Base-by-base conservation (phyloP, 2,888 invertebrate species). In the Latheticus oryzae region DNA sequence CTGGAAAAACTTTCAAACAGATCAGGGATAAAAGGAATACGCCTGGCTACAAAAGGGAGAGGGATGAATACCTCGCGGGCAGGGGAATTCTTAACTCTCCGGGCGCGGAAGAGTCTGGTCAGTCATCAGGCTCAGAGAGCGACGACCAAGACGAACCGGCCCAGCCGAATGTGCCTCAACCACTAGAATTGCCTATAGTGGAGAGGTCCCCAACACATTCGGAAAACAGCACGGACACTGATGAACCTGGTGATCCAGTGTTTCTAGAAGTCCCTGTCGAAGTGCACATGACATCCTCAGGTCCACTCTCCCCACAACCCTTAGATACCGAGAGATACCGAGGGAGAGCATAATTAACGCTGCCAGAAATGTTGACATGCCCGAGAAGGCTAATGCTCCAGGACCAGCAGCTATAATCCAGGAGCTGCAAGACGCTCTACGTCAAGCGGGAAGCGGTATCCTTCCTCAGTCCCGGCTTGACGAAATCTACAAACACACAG, bases 381-480 rank as follows among this genome's bases (percentile, higher is more conserved):
- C 1, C 26, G n/a, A n/a, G n/a, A n/a, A n/a, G n/a, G n/a, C n/a
- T n/a, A n/a, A n/a, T n/a, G n/a, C n/a, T n/a, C n/a, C 16, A 12
- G 48, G 52, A 21, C 32, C 21, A 9, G 43, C 32, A 51, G 43
- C 30, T 30, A 7, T 37, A n/a, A 42, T 51, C 40, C 52, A 16
- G 38, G 21, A 40, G 43, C 54, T 63, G 17, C 17, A 19, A 8
- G 48, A 35, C 24, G 60, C 57, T 9, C 47, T 63, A 9, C 35
- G 15, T 26, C 42, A 23, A 50, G 56, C 19, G 3, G 5, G 1
- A 40, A 50, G 5, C 8, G 55, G 60, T 5, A 9, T 16, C 1
- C 16, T 58, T 21, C 48, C 64, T n/a, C 61, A 61, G 28, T 38
- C 59, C 8, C 47, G 53, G 21, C 24, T 60, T 5, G 61, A 63